Evolutionary conservation across 2,888 invertebrate genomes (phyloP), one percentile per base, ranked within the genome.

Genomic region (Drosophila paramelanica): DNA sequence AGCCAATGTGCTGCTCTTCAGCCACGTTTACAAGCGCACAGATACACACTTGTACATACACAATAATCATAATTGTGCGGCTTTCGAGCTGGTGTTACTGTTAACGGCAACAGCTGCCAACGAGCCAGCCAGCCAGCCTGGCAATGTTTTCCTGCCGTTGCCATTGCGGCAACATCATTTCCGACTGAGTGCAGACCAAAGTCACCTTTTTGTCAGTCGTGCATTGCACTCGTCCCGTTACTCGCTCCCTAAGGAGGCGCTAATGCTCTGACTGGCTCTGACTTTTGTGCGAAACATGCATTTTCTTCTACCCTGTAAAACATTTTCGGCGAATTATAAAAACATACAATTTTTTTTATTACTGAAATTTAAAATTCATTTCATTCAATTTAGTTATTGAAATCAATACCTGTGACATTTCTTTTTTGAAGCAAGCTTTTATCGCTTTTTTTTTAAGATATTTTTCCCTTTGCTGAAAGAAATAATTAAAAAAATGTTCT

Each of bases 31-130:
- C 11, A 64, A 17, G 25, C 50, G 31, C 39, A 25, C 31, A 27
- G 7, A 7, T 42, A 47, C 53, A 58, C 23, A 46, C 25, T 46
- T 25, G 13, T 10, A 58, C 38, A 64, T 20, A 49, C 33, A 72
- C 68, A 81, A 79, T 65, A 79, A 82, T 73, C 77, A 86, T 83
- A 86, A 81, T 80, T 83, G 87, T 80, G 81, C 65, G 81, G 73
- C 59, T 62, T 70, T 61, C 23, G 79, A 67, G 53, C 68, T 68
- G 71, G 64, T 49, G 64, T 49, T 49, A 51, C 57, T 55, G 57
- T 55, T 64, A 58, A 56, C 53, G 38, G 62, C 51, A 50, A 60
- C 70, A 74, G 49, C 62, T 43, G 49, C 49, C 42, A 47, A 5
- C 31, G 7, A 31, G 31, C 36, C 39, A 36, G 10, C 10, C 36